Conservation (phyloP, 2,888 invertebrate genomes). For the Watsonalla binaria region DNA sequence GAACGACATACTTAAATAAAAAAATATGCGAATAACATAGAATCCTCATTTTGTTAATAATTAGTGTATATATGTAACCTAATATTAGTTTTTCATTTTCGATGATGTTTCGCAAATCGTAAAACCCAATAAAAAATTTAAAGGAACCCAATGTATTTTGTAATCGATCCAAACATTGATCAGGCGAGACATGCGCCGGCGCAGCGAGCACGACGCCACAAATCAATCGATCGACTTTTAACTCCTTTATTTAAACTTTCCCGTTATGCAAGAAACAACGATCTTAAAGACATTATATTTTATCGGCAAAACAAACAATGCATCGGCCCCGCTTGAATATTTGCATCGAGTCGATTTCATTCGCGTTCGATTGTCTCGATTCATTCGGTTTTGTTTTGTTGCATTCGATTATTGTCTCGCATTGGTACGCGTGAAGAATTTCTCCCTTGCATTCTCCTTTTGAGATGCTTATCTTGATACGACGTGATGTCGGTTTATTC, state of each 20-base stretch:
- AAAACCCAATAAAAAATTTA: no score
- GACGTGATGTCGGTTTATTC: neutral
- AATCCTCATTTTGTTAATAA: no score
- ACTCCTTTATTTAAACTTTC: neutral
- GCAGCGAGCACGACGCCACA: neutral
- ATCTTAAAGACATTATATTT: slow-evolving; percentile 28
- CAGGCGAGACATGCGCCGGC: neutral
- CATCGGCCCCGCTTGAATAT: slow-evolving; percentile 32
- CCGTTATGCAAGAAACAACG: slow-evolving; percentile 13
- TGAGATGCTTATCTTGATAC: slow-evolving; percentile 6
- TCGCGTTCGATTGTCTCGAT: slow-evolving; percentile 51
- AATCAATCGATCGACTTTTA: neutral
- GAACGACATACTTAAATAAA: no score
- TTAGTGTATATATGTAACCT: no score
- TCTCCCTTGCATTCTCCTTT: slow-evolving; percentile 28
- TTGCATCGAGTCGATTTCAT: slow-evolving; percentile 30
- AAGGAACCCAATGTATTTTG: no score
- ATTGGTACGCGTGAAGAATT: slow-evolving; percentile 39
- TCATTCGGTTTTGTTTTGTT: slow-evolving; percentile 47
- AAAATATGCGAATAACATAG: no score
- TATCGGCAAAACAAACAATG: slow-evolving; percentile 24
- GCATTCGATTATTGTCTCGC: slow-evolving; percentile 46
- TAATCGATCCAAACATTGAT: no score
- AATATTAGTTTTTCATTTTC: no score
- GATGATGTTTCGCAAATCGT: no score